Conservation (phyloP, 2,888 invertebrate species). For the Drosophila rellima region DNA sequence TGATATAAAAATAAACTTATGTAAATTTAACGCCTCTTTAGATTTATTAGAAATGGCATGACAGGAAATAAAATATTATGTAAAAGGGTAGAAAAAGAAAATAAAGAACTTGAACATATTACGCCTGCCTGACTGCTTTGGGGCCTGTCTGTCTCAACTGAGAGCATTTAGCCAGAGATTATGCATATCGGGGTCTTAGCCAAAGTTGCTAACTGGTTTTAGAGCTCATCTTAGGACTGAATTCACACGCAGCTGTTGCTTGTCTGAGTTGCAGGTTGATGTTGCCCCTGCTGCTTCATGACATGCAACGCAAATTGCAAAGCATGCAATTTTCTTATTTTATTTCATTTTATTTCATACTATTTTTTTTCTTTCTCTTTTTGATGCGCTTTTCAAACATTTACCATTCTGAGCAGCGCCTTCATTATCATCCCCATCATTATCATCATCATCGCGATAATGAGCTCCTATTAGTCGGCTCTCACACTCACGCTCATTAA, state of each 20-base stretch:
- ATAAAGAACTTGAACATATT: background rate
- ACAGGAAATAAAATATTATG: too few species aligned
- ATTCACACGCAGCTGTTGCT: constrained; percentile 46
- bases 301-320: constrained; percentile 49
- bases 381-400: constrained; percentile 46
- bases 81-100: background rate
- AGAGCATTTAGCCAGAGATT: constrained; percentile 31
- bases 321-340: constrained; percentile 64
- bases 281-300: constrained; percentile 11
- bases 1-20: too few species aligned
- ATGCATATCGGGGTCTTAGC: constrained; percentile 26
- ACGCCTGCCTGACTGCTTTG: background rate
- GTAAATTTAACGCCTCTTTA: too few species aligned
- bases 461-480: constrained; percentile 49
- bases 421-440: constrained; percentile 27
- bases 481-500: constrained; percentile 26
- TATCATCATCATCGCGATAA: constrained; percentile 19
- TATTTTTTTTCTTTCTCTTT: background rate
- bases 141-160: constrained; percentile 3
- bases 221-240: constrained; percentile 15
- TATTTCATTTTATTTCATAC: background rate
- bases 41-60: too few species aligned
- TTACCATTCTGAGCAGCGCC: constrained; percentile 32
- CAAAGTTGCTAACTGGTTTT: constrained; percentile 41
- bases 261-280: constrained; percentile 5